A percentile compares a stretch with the other conserved stretches of the same genome.
phyloP scores from a whole-genome alignment of 2,888 invertebrate species.

The Synanthedon andrenaeformis region DNA sequence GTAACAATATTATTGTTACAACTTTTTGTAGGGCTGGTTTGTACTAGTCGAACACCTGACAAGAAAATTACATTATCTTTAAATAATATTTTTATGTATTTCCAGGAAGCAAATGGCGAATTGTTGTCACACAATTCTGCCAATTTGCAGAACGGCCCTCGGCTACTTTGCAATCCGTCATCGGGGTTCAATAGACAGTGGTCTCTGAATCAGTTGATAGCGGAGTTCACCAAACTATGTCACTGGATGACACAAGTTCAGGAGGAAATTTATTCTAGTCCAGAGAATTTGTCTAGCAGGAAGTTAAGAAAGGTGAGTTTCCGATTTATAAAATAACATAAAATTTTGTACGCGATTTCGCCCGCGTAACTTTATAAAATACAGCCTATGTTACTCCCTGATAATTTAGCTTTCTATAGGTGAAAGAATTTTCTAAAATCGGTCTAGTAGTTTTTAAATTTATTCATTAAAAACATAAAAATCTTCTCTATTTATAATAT shows the following conservation, averaged over 20 bases:
- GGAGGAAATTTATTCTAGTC: conserved; percentile 80
- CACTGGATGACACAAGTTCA: conserved; percentile 85
- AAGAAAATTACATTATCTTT: no score
- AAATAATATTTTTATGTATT: conserved; percentile 7
- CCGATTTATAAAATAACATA: neutral
- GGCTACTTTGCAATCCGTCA: conserved; percentile 38
- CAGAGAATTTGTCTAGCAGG: conserved; percentile 76
- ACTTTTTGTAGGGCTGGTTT: no score
- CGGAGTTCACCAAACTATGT: conserved; percentile 84
- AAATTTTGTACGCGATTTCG: no score
- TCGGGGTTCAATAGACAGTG: conserved; percentile 70
- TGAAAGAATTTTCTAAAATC: no score
- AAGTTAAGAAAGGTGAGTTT: conserved; percentile 74
- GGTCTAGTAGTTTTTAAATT: no score
- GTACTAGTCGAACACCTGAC: no score
- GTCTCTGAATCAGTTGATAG: conserved; percentile 80
- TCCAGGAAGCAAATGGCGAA: conserved; percentile 83
- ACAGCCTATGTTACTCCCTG: no score
- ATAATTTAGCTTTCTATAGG: no score
- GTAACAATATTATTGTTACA: no score
- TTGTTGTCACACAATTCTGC: conserved; percentile 74
- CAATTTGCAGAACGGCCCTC: conserved; percentile 39
- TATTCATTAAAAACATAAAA: no score
- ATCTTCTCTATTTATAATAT: no score
- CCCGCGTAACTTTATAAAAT: no score